Percentiles rank a stretch among this genome's conserved stretches.
These are phyloP conservation scores for Pteropus rufus DNA, from an alignment of 2,797 vertebrate species.

Conservation along the genomic window DNA sequence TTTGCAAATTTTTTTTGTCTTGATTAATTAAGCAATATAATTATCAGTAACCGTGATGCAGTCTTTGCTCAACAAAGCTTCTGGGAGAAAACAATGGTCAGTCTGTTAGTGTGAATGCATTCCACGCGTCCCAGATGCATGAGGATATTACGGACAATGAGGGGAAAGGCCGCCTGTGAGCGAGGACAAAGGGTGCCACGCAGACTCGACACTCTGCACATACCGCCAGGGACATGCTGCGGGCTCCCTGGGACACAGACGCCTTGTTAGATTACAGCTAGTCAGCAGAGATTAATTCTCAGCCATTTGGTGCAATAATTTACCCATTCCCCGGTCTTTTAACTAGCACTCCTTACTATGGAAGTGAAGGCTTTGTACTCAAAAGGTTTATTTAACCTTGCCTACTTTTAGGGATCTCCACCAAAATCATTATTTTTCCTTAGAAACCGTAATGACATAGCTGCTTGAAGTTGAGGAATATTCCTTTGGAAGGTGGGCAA, in stretches of 20 bases:
- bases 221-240: conserved; percentile 87
- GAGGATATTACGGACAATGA: conserved; percentile 94
- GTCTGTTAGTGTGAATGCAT: conserved; percentile 93
- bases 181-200: conserved; percentile 88
- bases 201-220: conserved; percentile 84
- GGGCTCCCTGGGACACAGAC: conserved; percentile 91
- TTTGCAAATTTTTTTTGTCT: conserved; percentile 90
- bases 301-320: conserved; percentile 89
- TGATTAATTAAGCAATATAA: conserved; percentile 98
- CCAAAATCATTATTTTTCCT: conserved; percentile 77
- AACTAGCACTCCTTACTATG: conserved; percentile 80
- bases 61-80: conserved; percentile 89
- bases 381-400: conserved; percentile 82
- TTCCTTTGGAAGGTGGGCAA: conserved; percentile 54
- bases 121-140: conserved; percentile 96
- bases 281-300: conserved; percentile 87
- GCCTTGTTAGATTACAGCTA: conserved; percentile 88
- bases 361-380: conserved; percentile 80
- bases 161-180: conserved; percentile 88
- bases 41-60: conserved; percentile 92
- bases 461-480: conserved; percentile 70
- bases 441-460: conserved; percentile 68
- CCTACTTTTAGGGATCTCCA: conserved; percentile 73
- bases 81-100: conserved; percentile 89
- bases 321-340: conserved; percentile 86